Percentiles rank a stretch among this genome's conserved stretches.
Evolutionary conservation across 2,113 vertebrate species (phyloP).

Genomic region (Opisthocomus hoazin): DNA sequence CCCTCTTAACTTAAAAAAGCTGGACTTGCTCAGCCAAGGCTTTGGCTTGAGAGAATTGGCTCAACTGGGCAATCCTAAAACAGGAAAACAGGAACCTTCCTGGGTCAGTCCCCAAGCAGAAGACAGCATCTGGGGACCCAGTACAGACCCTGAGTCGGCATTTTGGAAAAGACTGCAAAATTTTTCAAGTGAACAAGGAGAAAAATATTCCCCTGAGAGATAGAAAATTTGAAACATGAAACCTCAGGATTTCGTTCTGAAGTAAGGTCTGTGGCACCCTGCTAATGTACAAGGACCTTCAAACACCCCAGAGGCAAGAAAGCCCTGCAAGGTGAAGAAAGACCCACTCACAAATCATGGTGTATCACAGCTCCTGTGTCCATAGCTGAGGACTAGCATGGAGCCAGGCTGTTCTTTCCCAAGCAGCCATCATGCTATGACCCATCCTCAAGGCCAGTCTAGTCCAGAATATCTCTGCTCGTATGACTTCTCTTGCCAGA

Average conservation of each 20-base stretch:
- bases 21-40: not conserved
- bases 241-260: not conserved
- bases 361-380: not conserved
- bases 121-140: not conserved
- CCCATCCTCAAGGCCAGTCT: not conserved
- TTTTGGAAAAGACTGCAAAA: not conserved
- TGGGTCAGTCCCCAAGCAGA: not conserved
- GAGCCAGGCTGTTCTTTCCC: not conserved
- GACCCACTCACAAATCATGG: accelerated
- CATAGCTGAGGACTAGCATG: not conserved
- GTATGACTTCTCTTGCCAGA: accelerated
- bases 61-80: not conserved
- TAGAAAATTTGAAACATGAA: not conserved
- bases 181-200: not conserved
- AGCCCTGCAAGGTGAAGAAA: not conserved
- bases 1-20: not conserved
- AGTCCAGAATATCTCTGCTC: not conserved
- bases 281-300: not conserved
- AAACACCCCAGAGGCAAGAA: not conserved
- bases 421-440: not conserved
- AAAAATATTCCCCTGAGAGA: not conserved
- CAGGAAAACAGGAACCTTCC: not conserved
- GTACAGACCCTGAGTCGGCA: not conserved
- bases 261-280: not conserved
- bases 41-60: not conserved